phyloP scores from a whole-genome alignment of 2,113 vertebrate genomes.

The Mixornis gularis region DNA sequence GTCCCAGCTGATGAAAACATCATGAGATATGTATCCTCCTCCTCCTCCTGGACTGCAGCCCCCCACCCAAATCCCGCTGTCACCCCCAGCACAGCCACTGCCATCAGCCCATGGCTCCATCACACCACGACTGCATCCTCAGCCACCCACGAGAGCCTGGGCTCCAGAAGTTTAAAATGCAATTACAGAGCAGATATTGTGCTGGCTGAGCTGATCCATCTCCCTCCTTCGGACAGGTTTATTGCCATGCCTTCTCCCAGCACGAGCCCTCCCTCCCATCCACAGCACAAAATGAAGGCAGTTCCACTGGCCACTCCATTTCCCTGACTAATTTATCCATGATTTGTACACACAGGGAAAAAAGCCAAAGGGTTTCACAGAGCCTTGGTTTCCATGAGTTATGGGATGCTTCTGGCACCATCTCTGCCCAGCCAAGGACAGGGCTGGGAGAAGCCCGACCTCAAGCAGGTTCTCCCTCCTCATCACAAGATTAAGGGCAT shows the following conservation, averaged over 20 bases:
- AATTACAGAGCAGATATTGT: background rate
- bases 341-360: background rate
- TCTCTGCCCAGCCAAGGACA: background rate
- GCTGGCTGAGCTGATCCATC: background rate
- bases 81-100: background rate
- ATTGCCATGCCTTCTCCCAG: background rate
- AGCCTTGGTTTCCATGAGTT: background rate
- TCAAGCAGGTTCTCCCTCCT: background rate
- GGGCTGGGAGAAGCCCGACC: background rate
- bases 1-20: fast-evolving
- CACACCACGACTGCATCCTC: background rate
- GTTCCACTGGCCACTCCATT: background rate
- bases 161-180: constrained; percentile 7
- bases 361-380: background rate
- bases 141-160: background rate
- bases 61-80: background rate
- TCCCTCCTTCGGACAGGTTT: background rate
- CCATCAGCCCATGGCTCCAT: background rate
- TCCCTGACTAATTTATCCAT: background rate
- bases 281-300: fast-evolving
- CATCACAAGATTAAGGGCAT: background rate
- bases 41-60: background rate
- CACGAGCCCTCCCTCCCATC: background rate
- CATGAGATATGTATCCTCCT: fast-evolving
- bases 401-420: background rate